These are phyloP conservation scores for Erpobdella octoculata DNA, from an alignment of 2,888 invertebrate species.

Conservation along the genomic window DNA sequence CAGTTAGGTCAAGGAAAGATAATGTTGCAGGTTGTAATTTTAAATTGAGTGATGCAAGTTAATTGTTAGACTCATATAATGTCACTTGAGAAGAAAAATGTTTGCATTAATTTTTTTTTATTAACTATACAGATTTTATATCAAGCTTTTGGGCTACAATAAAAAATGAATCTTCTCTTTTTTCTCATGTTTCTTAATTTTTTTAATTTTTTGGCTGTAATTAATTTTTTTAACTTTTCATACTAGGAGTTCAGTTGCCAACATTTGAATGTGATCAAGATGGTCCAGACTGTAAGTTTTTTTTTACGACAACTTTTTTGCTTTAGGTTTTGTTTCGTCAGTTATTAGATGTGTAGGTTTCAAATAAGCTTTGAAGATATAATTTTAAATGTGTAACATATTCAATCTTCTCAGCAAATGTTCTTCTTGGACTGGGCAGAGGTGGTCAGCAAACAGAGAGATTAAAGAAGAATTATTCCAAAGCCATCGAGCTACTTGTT, in stretches of 20 bases:
- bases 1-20: constrained; percentile 84
- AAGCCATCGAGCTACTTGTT: constrained; percentile 83
- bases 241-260: constrained; percentile 85
- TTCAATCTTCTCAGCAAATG: constrained; percentile 20
- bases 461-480: constrained; percentile 88
- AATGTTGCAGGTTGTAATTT: constrained; percentile 79
- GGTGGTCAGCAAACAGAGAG: constrained; percentile 95
- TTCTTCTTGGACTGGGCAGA: constrained; percentile 69
- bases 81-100: background rate
- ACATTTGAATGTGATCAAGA: constrained; percentile 90
- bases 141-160: background rate
- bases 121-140: background rate
- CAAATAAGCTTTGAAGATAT: no score
- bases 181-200: background rate
- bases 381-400: no score
- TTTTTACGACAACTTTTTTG: no score
- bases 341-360: no score
- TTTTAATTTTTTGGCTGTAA: background rate
- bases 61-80: background rate
- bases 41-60: background rate
- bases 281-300: constrained; percentile 72
- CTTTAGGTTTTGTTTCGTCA: no score
- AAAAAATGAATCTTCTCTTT: background rate
- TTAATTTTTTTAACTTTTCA: constrained; percentile 34
- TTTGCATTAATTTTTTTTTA: background rate